Evolutionary conservation across 2,113 vertebrate genomes (phyloP), one percentile per base, ranked within the genome.

Genomic region (Calonectris borealis): DNA sequence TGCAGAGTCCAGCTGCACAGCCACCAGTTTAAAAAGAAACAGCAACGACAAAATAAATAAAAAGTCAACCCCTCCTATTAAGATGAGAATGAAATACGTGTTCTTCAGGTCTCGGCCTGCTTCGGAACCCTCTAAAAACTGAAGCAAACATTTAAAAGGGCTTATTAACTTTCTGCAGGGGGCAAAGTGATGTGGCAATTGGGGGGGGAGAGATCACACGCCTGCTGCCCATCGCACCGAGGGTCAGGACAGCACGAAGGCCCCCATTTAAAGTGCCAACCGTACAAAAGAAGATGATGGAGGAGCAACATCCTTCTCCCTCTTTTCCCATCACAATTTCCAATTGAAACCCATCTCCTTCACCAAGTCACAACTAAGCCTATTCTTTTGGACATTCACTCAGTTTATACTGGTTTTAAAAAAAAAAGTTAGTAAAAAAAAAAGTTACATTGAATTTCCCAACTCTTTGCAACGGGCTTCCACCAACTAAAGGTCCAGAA

Each of bases 211-310:
- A 49, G 65, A 82, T 86, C 69, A 82, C 58, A 71, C 0, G 2
- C 49, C 72, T 75, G 78, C 89, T 68, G 93, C 80, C 83, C 68
- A 19, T 51, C 10, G 1, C 65, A 36, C 44, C 3, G 1, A 84
- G 72, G 58, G 83, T 61, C 49, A 71, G 90, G 87, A 93, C 89
- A 91, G 90, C 65, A 72, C 0, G 2, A 71, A 75, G 79, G 60
- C 38, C 89, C 90, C 94, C 83, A 6, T 62, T 83, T 94, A 96
- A 98, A 98, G 97, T 97, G 97, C 93, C 86, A 34, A 95, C 95
- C 86, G 76, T 75, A 82, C 54, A 57, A 85, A 75, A 46, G 24
- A 88, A 42, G 83, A 88, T 38, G 82, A 78, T 36, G 86, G 91
- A 83, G 93, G 64, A 64, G 69, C 73, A 62, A 95, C 78, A 96